These are phyloP conservation scores for Pangasianodon gigas DNA, from an alignment of 2,113 vertebrate species.

Conservation along the genomic window DNA sequence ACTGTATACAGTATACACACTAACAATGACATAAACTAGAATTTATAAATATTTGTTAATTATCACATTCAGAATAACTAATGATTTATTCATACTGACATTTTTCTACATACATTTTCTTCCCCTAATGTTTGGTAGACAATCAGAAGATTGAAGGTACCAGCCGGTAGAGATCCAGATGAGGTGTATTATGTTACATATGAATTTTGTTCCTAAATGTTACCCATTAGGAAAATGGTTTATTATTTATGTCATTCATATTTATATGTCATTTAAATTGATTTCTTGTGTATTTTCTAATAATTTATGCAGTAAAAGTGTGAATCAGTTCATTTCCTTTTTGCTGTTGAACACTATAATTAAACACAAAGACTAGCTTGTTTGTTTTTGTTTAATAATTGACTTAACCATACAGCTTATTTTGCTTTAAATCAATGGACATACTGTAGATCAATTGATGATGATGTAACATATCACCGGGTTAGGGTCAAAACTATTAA, in stretches of 20 bases:
- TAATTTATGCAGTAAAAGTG: background rate
- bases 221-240: no score
- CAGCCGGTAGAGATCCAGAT: background rate
- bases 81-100: background rate
- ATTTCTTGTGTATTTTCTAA: background rate
- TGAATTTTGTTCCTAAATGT: no score
- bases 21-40: background rate
- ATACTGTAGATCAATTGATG: background rate
- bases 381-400: background rate
- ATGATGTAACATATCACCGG: background rate
- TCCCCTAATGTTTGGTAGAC: background rate
- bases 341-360: background rate
- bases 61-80: background rate
- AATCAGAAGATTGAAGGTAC: background rate
- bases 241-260: background rate
- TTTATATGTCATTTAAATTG: background rate
- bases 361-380: background rate
- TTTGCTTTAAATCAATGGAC: background rate
- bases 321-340: background rate
- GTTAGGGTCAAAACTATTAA: background rate
- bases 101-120: background rate
- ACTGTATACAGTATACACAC: background rate
- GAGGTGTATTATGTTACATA: background rate
- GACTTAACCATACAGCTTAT: background rate
- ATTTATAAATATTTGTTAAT: background rate